These are phyloP conservation scores for Lophius americanus DNA, from an alignment of 2,797 vertebrate genomes.

Conservation along the genomic window DNA sequence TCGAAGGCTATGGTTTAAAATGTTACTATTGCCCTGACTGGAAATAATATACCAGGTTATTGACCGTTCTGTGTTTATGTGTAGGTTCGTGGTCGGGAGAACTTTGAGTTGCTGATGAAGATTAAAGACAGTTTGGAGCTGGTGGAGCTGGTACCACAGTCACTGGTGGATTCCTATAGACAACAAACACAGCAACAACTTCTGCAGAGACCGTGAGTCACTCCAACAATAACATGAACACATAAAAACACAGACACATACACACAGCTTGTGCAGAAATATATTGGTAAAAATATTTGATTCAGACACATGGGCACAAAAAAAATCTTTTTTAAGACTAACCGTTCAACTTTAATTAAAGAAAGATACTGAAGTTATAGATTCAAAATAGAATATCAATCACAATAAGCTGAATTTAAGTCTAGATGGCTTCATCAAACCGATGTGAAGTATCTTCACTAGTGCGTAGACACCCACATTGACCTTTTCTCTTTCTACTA, in stretches of 20 bases:
- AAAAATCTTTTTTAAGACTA: neutral
- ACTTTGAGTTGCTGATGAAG: conserved; percentile 98
- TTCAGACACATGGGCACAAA: neutral
- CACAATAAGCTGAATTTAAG: neutral
- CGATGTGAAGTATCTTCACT: neutral
- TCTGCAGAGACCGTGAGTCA: conserved; percentile 93
- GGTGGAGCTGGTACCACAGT: conserved; percentile 95
- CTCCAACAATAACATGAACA: conserved; percentile 11
- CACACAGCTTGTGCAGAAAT: neutral
- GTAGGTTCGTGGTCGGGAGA: conserved; percentile 95
- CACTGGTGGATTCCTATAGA: conserved; percentile 93
- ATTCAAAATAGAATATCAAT: neutral
- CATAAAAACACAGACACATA: neutral
- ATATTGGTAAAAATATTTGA: neutral
- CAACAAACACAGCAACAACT: conserved; percentile 97
- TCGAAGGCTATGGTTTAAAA: too few relatives aligned
- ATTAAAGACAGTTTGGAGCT: conserved; percentile 98
- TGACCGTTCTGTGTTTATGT: conserved; percentile 33
- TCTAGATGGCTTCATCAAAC: neutral
- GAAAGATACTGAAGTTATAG: neutral
- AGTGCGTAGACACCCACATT: neutral
- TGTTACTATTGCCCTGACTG: neutral
- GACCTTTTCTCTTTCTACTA: conserved; percentile 55
- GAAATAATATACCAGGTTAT: neutral
- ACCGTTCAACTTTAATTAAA: neutral